phyloP scores from a whole-genome alignment of 35 echinoderm and acorn worm genomes.

The Hemicentrotus pulcherrimus region DNA sequence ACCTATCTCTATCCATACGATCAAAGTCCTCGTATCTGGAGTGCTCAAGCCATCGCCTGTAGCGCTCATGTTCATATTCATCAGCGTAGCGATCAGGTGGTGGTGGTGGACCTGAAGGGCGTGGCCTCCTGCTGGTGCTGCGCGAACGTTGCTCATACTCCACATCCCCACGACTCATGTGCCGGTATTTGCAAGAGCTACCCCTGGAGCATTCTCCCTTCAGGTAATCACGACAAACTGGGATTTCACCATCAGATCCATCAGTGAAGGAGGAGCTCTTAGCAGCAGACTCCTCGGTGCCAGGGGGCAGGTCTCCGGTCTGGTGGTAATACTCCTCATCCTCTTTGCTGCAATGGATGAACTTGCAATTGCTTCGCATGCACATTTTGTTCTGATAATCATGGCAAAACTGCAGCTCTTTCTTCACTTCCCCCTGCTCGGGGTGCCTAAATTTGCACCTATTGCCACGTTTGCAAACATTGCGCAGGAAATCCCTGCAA shows the following conservation, averaged over 20 bases:
- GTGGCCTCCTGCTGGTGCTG: conserved; percentile 24
- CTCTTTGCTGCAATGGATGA: conserved; percentile 81
- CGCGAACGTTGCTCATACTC: conserved; percentile 81
- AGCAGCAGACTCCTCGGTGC: conserved; percentile 55
- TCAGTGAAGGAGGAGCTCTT: not conserved
- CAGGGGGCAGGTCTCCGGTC: conserved; percentile 78
- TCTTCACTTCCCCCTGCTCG: conserved; percentile 66
- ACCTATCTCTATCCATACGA: conserved; percentile 58
- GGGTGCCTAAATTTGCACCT: conserved; percentile 94
- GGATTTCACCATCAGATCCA: conserved; percentile 67
- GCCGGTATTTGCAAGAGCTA: conserved; percentile 86
- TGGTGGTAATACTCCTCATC: conserved; percentile 93
- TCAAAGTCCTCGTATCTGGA: conserved; percentile 57
- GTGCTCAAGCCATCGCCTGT: conserved; percentile 37
- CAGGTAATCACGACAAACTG: conserved; percentile 82
- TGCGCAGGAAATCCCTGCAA: conserved; percentile 96
- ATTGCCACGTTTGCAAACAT: conserved; percentile 91
- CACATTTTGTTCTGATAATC: conserved; percentile 95
- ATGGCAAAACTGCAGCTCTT: conserved; percentile 81
- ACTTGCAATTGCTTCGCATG: conserved; percentile 81
- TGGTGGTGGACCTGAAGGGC: not conserved
- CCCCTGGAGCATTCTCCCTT: conserved; percentile 80
- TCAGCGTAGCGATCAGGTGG: conserved; percentile 51
- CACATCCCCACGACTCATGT: conserved; percentile 86
- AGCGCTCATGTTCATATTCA: conserved; percentile 65